Percentiles rank a stretch among this genome's conserved stretches.
phyloP scores from a whole-genome alignment of 2,888 invertebrate species.

The Andrena camellia region DNA sequence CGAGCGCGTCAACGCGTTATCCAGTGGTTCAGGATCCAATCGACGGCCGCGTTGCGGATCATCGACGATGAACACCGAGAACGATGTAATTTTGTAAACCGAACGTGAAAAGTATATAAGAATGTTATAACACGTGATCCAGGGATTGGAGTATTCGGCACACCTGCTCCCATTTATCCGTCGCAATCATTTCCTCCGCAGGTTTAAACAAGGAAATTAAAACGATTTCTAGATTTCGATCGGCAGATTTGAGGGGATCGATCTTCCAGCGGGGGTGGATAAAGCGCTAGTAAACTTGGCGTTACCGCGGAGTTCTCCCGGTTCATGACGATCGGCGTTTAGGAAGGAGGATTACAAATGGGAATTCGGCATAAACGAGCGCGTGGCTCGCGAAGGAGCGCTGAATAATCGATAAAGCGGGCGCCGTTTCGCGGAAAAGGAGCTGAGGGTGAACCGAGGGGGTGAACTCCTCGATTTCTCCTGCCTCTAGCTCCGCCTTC shows the following conservation, averaged over 20 bases:
- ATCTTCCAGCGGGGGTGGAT: background rate
- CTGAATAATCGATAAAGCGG: slow-evolving; percentile 65
- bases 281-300: background rate
- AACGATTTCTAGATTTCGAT: background rate
- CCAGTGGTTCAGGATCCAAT: background rate
- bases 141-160: background rate
- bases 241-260: background rate
- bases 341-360: slow-evolving; percentile 9
- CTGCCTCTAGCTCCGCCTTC: background rate
- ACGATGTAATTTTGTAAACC: slow-evolving; percentile 41
- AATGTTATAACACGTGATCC: slow-evolving; percentile 25
- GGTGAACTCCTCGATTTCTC: background rate
- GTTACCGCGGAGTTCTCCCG: background rate
- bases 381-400: slow-evolving; percentile 34
- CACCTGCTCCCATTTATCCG: background rate
- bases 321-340: slow-evolving; percentile 22
- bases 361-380: slow-evolving; percentile 31
- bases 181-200: background rate
- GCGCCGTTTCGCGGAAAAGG: slow-evolving; percentile 48
- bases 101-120: slow-evolving; percentile 11
- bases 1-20: background rate
- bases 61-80: slow-evolving; percentile 16
- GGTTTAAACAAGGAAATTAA: background rate
- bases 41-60: background rate
- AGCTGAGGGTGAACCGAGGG: slow-evolving; percentile 14